phyloP scores from a whole-genome alignment of 2,888 invertebrate genomes.

The Drosophila subsilvestris region DNA sequence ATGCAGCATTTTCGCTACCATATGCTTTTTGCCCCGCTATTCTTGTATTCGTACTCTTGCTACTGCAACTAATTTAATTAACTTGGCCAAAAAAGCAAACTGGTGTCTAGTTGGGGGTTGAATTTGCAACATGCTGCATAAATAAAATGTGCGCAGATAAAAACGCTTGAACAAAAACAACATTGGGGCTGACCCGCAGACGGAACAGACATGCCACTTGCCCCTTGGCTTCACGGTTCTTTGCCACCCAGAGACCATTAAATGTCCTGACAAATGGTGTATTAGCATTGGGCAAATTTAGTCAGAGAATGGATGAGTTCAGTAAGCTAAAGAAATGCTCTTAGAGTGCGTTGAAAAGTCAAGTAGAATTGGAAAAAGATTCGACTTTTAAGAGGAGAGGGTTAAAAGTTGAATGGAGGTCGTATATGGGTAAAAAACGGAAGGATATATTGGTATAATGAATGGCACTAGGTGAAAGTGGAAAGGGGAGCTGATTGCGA shows the following conservation, averaged over 20 bases:
- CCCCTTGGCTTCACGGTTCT: slow-evolving; percentile 19
- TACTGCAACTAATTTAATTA: slow-evolving; percentile 65
- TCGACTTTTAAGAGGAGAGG: not conserved
- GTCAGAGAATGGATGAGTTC: slow-evolving; percentile 13
- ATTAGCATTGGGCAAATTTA: slow-evolving; percentile 39
- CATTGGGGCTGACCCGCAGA: slow-evolving; percentile 40
- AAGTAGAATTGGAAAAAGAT: not conserved
- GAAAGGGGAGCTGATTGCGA: not conserved
- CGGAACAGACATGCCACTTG: not conserved
- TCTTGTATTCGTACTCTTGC: not conserved
- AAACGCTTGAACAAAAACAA: slow-evolving; percentile 34
- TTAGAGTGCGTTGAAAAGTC: not conserved
- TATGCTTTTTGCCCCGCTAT: slow-evolving; percentile 8
- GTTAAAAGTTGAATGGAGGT: too few species aligned
- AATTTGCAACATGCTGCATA: slow-evolving; percentile 61
- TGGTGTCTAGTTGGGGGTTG: slow-evolving; percentile 29
- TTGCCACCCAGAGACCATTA: slow-evolving; percentile 33
- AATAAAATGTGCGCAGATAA: slow-evolving; percentile 62
- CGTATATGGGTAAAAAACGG: too few species aligned
- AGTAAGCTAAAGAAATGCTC: not conserved
- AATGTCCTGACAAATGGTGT: slow-evolving; percentile 41
- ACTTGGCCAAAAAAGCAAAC: slow-evolving; percentile 36
- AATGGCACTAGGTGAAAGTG: not conserved
- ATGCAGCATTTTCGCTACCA: slow-evolving; percentile 31
- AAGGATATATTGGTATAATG: too few species aligned